Base-by-base conservation (phyloP, 2,888 invertebrate species). In the Rosalia funebris region DNA sequence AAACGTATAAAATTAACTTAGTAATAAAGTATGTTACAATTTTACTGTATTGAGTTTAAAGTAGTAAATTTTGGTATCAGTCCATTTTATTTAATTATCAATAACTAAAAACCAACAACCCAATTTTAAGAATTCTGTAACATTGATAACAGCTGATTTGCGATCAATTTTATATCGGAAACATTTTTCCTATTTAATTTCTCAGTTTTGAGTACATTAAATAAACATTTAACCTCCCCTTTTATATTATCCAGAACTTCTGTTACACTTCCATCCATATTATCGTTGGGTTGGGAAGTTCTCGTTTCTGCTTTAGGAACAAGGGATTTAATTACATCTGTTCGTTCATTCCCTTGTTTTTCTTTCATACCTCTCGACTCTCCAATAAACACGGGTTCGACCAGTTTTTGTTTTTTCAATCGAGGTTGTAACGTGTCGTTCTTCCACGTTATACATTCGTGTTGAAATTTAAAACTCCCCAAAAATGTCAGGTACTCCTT, bases 161-260 rank as follows among this genome's bases (percentile, higher is more conserved):
- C 56, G 25, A 71, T 46, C 36, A 68, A 58, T 46, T 66, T 70
- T 19, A 73, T 52, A 62, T 71, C 69, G 1, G 68, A 57, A 10
- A 57, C 56, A 61, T 73, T 71, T 60, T 73, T 73, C 16, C 57
- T 20, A 36, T 61, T 65, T 53, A 71, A 50, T 57, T 71, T 71
- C 42, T 71, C 69, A 57, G 62, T 70, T 25, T 68, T 71, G 17
- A 64, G 57, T 11, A 67, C 53, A 16, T 68, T 68, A 42, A 63
- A 42, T 34, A 73, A 61, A 62, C 67, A 65, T 54, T 73, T 73
- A 2, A 73, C 64, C 54, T 73, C 73, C 0, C 68, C 61, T 53
- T 71, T 71, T 32, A 73, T 55, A 11, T 57, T 63, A 5, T 50
- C 32, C 34, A 73, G 52, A 42, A 66, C 66, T 42, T 73, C 71